These are phyloP conservation scores for Mirza zaza DNA, from an alignment of 2,113 vertebrate genomes.

Conservation along the genomic window DNA sequence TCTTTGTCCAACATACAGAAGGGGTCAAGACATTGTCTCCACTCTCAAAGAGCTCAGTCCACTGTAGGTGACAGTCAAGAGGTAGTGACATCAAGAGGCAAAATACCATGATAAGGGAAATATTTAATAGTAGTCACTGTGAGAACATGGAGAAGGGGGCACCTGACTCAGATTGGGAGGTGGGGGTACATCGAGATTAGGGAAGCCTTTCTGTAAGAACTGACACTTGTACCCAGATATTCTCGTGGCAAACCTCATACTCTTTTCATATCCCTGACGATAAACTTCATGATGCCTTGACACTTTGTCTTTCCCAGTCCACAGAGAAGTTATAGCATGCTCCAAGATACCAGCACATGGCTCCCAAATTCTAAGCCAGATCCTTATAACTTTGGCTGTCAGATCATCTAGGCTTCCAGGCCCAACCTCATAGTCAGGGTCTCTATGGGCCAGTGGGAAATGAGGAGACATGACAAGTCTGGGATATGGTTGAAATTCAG, in stretches of 20 bases:
- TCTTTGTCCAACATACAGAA: not conserved
- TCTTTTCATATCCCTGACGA: not conserved
- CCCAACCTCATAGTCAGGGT: not conserved
- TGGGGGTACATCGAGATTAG: not conserved
- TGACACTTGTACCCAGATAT: not conserved
- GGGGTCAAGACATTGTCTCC: not conserved
- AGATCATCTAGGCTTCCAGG: not conserved
- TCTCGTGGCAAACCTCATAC: not conserved
- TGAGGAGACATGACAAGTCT: not conserved
- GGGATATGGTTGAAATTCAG: not conserved
- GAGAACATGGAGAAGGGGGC: not conserved
- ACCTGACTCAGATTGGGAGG: not conserved
- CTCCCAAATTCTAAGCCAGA: constrained; percentile 1
- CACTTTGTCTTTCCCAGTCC: not conserved
- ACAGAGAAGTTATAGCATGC: not conserved
- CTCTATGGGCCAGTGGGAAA: not conserved
- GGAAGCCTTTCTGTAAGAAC: not conserved
- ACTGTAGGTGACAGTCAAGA: not conserved
- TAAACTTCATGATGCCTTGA: not conserved
- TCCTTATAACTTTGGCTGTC: not conserved
- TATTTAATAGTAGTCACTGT: not conserved
- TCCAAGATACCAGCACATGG: not conserved
- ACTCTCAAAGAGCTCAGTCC: not conserved
- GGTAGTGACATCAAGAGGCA: not conserved
- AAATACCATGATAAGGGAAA: not conserved